Conservation (phyloP, 2,888 invertebrate species). For the Dryocosmus kuriphilus region DNA sequence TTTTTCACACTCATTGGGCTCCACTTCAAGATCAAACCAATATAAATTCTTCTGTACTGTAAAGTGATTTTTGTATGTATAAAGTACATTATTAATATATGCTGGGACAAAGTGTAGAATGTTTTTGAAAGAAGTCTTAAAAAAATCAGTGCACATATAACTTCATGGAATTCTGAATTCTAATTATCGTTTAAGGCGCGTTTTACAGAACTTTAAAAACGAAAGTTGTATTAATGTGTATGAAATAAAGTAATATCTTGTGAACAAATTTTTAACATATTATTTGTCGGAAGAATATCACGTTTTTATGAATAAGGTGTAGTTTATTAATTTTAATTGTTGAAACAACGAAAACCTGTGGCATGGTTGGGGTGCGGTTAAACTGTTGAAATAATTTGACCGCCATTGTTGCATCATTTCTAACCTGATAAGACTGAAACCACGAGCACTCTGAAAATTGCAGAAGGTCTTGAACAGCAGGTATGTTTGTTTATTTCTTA, state of each 20-base stretch:
- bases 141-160: neutral
- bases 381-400: too few species aligned
- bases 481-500: too few species aligned
- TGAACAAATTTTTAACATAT: neutral
- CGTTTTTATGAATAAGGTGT: too few species aligned
- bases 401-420: too few species aligned
- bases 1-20: conserved; percentile 98
- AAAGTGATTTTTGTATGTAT: neutral
- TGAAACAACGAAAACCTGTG: too few species aligned
- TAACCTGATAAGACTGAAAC: too few species aligned
- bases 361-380: too few species aligned
- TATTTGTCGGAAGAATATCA: neutral
- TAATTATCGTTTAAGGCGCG: neutral
- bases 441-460: too few species aligned
- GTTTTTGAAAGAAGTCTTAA: neutral
- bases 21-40: conserved; percentile 99
- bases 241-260: neutral
- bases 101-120: neutral
- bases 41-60: conserved; percentile 81
- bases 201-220: neutral
- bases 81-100: neutral
- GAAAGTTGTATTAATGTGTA: neutral
- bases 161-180: neutral
- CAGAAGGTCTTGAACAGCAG: too few species aligned
- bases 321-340: too few species aligned